Evolutionary conservation across 2,113 vertebrate genomes (phyloP), one percentile per base, ranked within the genome.

Genomic region (Alectura lathami): DNA sequence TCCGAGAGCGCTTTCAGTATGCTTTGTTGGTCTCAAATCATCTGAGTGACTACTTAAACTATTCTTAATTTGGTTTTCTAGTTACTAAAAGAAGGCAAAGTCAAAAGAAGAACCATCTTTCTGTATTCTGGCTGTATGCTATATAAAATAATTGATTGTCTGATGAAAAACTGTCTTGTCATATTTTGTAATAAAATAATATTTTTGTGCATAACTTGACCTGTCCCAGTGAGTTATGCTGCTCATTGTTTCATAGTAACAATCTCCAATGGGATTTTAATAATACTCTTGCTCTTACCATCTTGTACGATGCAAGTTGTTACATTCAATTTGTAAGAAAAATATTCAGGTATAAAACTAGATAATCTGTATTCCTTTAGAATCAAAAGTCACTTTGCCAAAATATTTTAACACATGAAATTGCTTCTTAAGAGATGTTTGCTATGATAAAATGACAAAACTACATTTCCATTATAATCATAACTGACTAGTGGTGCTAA

Each of bases 391-490:
- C 97, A 98, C 96, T 97, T 98, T 98, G 98, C 97, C 98, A 98
- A 98, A 98, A 98, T 98, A 98, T 98, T 98, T 98, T 98, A 98
- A 97, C 97, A 97, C 84, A 36, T 8, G 92, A 97, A 98, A 98
- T 98, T 98, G 97, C 97, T 98, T 96, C 97, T 98, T 97, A 97
- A 98, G 97, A 98, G 96, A 98, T 98, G 96, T 98, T 98, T 98
- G 97, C 97, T 96, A 47, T 97, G 97, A 98, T 97, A 97, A 98
- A 98, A 98, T 42, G 98, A 97, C 98, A 98, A 98, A 98, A 97
- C 97, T 97, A 97, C 97, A 93, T 98, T 98, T 98, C 96, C 97
- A 97, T 98, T 98, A 98, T 98, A 98, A 98, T 98, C 98, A 98
- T 97, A 97, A 98, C 96, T 97, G 98, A 98, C 98, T 98, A 59